Percentiles rank a stretch among this genome's conserved stretches.
Evolutionary conservation across 2,888 invertebrate species (phyloP).

Genomic region (Leptura quadrifasciata): DNA sequence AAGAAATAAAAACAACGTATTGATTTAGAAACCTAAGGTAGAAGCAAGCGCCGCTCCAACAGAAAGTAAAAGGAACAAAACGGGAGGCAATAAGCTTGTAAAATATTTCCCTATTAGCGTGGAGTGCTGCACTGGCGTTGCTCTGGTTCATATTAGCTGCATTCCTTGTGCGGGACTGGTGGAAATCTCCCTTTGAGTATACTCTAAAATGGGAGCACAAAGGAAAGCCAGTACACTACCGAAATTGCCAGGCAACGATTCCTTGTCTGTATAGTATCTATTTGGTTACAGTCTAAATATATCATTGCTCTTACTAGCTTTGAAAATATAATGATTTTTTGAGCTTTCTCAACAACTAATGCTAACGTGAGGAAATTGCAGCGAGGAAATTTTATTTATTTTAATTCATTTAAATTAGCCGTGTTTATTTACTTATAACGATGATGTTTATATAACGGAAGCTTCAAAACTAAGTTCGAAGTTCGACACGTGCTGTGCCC

Average conservation of each 20-base stretch:
- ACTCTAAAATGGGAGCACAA: slow-evolving; percentile 34
- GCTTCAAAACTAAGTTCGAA: no score
- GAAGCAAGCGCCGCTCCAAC: slow-evolving; percentile 17
- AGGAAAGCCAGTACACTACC: slow-evolving; percentile 21
- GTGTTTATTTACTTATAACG: no score
- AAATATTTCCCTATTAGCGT: slow-evolving; percentile 50
- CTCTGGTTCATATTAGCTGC: slow-evolving; percentile 53
- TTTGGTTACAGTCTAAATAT: background rate
- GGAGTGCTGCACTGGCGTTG: slow-evolving; percentile 44
- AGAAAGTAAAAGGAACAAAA: slow-evolving; percentile 38
- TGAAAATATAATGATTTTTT: no score
- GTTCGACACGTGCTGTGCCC: no score
- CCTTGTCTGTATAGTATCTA: background rate
- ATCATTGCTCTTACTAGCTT: no score
- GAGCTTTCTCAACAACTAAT: no score
- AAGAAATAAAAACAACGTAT: slow-evolving; percentile 30
- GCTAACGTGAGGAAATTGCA: no score
- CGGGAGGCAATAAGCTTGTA: slow-evolving; percentile 47
- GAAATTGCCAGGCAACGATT: slow-evolving; percentile 37
- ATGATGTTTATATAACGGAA: no score
- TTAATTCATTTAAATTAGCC: no score
- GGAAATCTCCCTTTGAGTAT: slow-evolving; percentile 42
- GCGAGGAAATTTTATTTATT: no score
- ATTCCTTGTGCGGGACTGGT: slow-evolving; percentile 49
- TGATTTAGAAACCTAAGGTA: slow-evolving; percentile 24